Percentiles rank a stretch among this genome's conserved stretches.
Conservation (phyloP, 2,888 invertebrate genomes). For the Eustalomyia histrio region DNA sequence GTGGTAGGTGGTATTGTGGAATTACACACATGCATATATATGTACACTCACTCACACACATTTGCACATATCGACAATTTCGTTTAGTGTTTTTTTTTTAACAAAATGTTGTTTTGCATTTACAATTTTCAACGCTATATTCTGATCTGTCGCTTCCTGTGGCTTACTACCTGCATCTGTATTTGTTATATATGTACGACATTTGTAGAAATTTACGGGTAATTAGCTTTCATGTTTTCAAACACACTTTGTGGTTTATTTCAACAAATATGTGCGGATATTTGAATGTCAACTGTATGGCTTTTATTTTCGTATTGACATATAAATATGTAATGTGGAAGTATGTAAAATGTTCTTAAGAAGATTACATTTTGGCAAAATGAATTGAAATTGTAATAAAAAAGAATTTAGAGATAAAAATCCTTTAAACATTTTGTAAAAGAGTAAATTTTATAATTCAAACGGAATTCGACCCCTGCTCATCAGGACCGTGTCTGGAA, state of each 20-base stretch:
- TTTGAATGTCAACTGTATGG: constrained; percentile 49
- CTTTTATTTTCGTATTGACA: constrained; percentile 32
- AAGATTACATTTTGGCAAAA: too few relatives aligned
- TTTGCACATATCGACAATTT: background rate
- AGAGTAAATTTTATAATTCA: too few relatives aligned
- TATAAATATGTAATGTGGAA: background rate
- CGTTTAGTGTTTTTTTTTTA: background rate
- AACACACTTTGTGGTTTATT: constrained; percentile 57
- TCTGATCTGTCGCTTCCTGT: background rate
- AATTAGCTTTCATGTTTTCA: constrained; percentile 59
- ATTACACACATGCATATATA: background rate
- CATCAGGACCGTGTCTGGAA: too few relatives aligned
- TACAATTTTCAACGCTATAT: background rate
- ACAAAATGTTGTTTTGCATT: background rate
- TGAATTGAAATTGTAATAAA: too few relatives aligned
- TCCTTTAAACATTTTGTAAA: too few relatives aligned
- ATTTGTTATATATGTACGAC: background rate
- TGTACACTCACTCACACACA: too few relatives aligned
- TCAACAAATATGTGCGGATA: constrained; percentile 49
- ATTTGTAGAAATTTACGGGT: constrained; percentile 41
- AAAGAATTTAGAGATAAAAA: too few relatives aligned
- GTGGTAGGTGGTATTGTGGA: background rate
- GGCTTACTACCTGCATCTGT: constrained; percentile 5
- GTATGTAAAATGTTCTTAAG: background rate
- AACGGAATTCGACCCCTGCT: too few relatives aligned